Evolutionary conservation across 2,797 vertebrate genomes (phyloP), one percentile per base, ranked within the genome.

Genomic region (Kryptolebias ocellatus): DNA sequence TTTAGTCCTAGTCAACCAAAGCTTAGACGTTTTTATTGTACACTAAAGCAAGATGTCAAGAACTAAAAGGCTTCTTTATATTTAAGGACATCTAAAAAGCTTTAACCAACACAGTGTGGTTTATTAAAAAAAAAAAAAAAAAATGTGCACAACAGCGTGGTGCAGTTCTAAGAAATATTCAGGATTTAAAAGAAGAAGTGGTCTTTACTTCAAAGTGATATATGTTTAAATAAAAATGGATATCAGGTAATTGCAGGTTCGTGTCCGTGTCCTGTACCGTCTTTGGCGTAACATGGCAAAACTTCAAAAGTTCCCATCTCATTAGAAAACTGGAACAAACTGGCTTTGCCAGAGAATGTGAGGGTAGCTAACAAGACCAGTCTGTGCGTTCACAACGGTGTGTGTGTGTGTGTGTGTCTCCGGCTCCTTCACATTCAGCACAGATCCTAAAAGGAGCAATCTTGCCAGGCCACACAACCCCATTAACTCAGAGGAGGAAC

Each of bases 251-350:
- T 14, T 66, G 49, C 37, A 2, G 45, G 29, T 57, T n/a, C 47
- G 3, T 46, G 27, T 64, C 12, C 39, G 44, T 56, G 67, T 64
- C 60, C 45, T 69, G 47, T 66, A 56, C 72, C 50, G 46, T 69
- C 29, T 76, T 83, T 81, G 71, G 77, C 85, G 64, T 72, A 77
- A 68, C 45, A 3, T 84, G 84, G 87, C 82, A 75, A 60, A 9
- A 76, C 80, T 83, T 90, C 83, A 88, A 85, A 90, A 84, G 67
- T 83, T 60, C 77, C 76, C 79, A 76, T 86, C 83, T 91, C 90
- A 89, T 92, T 91, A 91, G 82, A 17, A 88, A 91, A 90, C 81
- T 90, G 83, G 87, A 91, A 87, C 91, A 90, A 84, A 90, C 83
- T 76, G 75, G 79, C 78, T 89, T 75, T 82, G 83, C 76, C 79